These are phyloP conservation scores for Tiaroga cobitis DNA, from an alignment of 2,797 vertebrate species.

Conservation along the genomic window DNA sequence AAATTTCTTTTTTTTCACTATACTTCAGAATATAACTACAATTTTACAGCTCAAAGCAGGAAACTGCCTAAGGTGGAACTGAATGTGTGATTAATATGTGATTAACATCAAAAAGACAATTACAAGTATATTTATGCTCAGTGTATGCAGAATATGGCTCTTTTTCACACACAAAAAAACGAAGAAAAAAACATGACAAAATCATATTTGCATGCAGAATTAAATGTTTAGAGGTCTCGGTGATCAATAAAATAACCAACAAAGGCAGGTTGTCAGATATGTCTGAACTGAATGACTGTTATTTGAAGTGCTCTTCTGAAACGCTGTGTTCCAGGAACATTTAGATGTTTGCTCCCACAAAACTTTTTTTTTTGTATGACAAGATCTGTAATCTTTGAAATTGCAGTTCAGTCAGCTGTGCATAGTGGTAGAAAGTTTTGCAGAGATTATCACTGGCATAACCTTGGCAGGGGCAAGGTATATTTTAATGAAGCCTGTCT, in stretches of 20 bases:
- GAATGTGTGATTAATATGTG: not conserved
- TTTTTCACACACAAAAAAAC: not conserved
- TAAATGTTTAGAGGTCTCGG: not conserved
- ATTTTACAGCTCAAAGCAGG: not conserved
- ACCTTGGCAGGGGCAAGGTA: conserved; percentile 54
- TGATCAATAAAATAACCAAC: not conserved
- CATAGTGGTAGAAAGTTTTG: conserved; percentile 34
- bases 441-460: conserved; percentile 57
- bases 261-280: not conserved
- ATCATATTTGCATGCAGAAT: not conserved
- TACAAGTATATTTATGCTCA: not conserved
- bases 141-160: not conserved
- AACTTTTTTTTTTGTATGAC: conserved; percentile 55
- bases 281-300: conserved; percentile 29
- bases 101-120: not conserved
- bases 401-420: conserved; percentile 58
- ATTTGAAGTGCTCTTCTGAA: conserved; percentile 39
- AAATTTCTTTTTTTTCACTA: not conserved
- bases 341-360: conserved; percentile 41
- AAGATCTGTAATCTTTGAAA: conserved; percentile 62
- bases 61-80: not conserved
- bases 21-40: not conserved
- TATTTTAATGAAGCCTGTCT: conserved; percentile 55
- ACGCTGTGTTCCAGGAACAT: conserved; percentile 36
- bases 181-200: not conserved